Percentiles rank a stretch among this genome's conserved stretches.
phyloP scores from a whole-genome alignment of 2,888 invertebrate genomes.

The Ceratothoa steindachneri region DNA sequence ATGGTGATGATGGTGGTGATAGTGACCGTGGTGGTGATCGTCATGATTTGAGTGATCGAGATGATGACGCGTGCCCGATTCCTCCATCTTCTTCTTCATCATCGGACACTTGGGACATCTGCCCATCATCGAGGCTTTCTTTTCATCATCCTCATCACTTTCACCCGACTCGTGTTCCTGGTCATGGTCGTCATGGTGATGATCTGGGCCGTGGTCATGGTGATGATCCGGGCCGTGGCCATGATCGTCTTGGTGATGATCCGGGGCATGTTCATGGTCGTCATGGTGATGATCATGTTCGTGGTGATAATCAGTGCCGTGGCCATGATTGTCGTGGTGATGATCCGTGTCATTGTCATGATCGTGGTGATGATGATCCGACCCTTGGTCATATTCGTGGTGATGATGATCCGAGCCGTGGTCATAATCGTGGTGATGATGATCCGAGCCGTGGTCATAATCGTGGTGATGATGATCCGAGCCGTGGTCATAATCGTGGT shows the following conservation, averaged over 20 bases:
- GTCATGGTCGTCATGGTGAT: background rate
- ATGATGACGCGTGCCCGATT: background rate
- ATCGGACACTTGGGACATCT: background rate
- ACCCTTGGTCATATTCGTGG: background rate
- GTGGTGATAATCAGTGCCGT: background rate
- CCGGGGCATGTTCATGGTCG: background rate
- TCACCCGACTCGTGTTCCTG: background rate
- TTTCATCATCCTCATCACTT: background rate
- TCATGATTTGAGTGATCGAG: background rate
- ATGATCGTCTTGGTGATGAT: background rate
- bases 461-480: slow-evolving; percentile 8
- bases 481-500: slow-evolving; percentile 1
- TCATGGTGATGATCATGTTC: background rate
- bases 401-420: background rate
- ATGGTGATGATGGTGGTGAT: slow-evolving; percentile 11
- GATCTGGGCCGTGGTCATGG: background rate
- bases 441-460: slow-evolving; percentile 5
- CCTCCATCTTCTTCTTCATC: background rate
- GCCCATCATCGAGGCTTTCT: background rate
- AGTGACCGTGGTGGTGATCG: slow-evolving; percentile 4
- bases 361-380: slow-evolving; percentile 3
- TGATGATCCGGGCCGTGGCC: background rate
- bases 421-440: slow-evolving; percentile 7
- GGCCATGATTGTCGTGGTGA: background rate
- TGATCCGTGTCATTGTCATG: slow-evolving; percentile 15